phyloP scores from a whole-genome alignment of 2,113 vertebrate genomes.

The Gavia stellata region DNA sequence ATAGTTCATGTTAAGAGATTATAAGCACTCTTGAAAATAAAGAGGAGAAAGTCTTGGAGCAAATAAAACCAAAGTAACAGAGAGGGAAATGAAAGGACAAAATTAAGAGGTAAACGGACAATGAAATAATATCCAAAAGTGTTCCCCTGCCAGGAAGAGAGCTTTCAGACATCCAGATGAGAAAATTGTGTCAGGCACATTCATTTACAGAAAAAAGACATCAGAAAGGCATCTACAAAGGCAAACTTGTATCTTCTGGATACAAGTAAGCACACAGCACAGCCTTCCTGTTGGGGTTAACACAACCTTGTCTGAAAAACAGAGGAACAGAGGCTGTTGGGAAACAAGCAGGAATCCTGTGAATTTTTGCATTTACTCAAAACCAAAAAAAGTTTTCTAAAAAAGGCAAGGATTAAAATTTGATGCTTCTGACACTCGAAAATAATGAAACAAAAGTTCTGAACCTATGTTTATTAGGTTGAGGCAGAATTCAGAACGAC shows the following conservation, averaged over 20 bases:
- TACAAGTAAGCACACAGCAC: background rate
- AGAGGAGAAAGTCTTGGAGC: background rate
- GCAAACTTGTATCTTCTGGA: too few relatives aligned
- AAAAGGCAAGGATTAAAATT: background rate
- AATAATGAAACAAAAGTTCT: background rate
- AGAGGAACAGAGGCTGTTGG: background rate
- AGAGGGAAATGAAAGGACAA: background rate
- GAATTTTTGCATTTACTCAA: background rate
- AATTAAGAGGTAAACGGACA: background rate
- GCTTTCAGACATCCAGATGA: slow-evolving; percentile 1
- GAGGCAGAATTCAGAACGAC: background rate
- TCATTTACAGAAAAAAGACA: background rate
- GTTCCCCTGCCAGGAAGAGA: background rate
- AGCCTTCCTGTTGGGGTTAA: background rate
- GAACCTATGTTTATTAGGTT: background rate
- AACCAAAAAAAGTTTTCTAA: background rate
- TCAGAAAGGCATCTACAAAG: background rate
- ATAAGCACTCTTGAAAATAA: background rate
- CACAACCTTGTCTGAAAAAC: background rate
- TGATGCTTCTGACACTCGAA: background rate
- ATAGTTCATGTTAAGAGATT: background rate
- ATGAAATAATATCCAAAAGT: background rate
- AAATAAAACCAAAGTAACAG: background rate
- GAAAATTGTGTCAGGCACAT: background rate
- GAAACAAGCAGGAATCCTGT: background rate